phyloP scores from a whole-genome alignment of 1,140 invertebrate genomes.

The Grapholita molesta region DNA sequence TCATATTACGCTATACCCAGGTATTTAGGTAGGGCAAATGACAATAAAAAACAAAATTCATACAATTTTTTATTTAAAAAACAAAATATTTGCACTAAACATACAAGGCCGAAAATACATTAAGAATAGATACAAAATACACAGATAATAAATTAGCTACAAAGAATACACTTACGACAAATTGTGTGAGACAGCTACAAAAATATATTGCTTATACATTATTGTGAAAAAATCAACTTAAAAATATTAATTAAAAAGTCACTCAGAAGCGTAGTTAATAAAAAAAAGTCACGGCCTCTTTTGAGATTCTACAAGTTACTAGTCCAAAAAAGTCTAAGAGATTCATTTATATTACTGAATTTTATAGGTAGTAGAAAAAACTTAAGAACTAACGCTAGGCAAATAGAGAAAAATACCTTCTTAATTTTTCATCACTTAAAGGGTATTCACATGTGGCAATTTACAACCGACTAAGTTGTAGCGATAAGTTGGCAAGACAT shows the following conservation, averaged over 20 bases:
- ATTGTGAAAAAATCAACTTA: background rate
- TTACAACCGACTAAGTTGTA: too few species aligned
- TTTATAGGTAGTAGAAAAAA: background rate
- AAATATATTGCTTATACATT: background rate
- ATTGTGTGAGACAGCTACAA: background rate
- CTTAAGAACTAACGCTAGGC: background rate
- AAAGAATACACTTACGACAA: constrained; percentile 1
- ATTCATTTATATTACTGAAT: background rate
- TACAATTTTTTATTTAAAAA: constrained; percentile 13
- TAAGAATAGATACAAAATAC: constrained; percentile 1
- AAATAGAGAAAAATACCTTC: background rate
- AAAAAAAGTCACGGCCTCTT: background rate
- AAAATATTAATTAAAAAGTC: background rate
- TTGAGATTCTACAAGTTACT: background rate
- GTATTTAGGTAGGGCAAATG: background rate
- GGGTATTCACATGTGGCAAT: too few species aligned
- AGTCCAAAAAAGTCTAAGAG: background rate
- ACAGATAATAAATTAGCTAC: constrained; percentile 5
- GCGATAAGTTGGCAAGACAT: too few species aligned
- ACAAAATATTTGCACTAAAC: constrained; percentile 10
- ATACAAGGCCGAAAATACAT: constrained; percentile 10
- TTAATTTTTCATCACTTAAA: too few species aligned
- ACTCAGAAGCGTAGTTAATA: background rate
- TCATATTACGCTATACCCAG: too few species aligned
- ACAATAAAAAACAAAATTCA: background rate